Percentiles rank a stretch among this genome's conserved stretches.
These are phyloP conservation scores for Pectinophora gossypiella DNA, from an alignment of 1,140 invertebrate genomes.

Conservation along the genomic window DNA sequence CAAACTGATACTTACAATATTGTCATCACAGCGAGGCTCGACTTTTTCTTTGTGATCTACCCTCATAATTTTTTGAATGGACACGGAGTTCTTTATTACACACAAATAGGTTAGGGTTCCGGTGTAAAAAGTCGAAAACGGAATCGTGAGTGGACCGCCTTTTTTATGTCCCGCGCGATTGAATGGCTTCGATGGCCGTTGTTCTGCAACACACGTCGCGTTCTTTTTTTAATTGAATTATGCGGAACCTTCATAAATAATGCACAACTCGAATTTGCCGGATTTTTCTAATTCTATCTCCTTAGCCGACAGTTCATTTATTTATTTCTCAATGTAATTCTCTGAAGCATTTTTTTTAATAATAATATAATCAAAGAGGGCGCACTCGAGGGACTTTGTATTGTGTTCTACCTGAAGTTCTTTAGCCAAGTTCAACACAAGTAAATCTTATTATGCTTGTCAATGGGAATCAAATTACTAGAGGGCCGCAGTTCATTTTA, in stretches of 20 bases:
- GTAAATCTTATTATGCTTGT: conserved; percentile 67
- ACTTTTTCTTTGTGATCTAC: conserved; percentile 49
- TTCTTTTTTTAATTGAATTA: too few relatives aligned
- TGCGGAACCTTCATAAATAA: background rate
- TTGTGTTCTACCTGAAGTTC: conserved; percentile 66
- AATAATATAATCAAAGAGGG: conserved; percentile 65
- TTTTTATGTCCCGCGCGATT: too few relatives aligned
- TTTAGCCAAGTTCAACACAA: conserved; percentile 51
- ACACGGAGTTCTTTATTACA: conserved; percentile 66
- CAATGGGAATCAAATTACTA: conserved; percentile 61
- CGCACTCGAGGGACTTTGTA: conserved; percentile 44
- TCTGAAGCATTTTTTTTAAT: conserved; percentile 57
- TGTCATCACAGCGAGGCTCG: conserved; percentile 45
- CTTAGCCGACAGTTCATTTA: conserved; percentile 62
- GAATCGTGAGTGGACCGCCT: too few relatives aligned
- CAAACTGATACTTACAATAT: conserved; percentile 55
- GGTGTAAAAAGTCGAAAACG: too few relatives aligned
- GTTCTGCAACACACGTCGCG: too few relatives aligned
- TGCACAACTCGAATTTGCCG: background rate
- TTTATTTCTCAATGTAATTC: conserved; percentile 69
- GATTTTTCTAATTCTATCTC: conserved; percentile 56
- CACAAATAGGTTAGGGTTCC: conserved; percentile 28
- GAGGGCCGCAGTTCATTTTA: conserved; percentile 47
- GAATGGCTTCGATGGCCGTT: too few relatives aligned
- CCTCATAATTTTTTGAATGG: conserved; percentile 64